A percentile compares a stretch with the other conserved stretches of the same genome.
Conservation (phyloP, 2,888 invertebrate genomes). For the Scaptomyza cyrtandrae region DNA sequence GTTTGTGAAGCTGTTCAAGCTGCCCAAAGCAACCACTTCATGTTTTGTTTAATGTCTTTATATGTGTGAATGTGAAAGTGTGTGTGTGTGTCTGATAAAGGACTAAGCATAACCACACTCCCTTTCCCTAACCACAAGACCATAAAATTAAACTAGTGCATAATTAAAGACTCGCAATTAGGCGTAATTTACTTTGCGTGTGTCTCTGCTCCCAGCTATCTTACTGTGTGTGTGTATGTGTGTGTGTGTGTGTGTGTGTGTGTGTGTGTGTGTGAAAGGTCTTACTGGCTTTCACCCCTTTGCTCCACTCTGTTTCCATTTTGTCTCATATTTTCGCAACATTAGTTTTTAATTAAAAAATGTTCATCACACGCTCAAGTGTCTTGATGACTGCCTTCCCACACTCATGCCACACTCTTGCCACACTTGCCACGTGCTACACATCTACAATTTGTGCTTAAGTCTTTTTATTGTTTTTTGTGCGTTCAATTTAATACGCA, state of each 20-base stretch:
- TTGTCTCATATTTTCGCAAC: slow-evolving; percentile 79
- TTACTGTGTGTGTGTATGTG: slow-evolving; percentile 33
- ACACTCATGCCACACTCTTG: slow-evolving; percentile 1
- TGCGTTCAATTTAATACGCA: slow-evolving; percentile 47
- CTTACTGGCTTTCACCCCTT: slow-evolving; percentile 7
- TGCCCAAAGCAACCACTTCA: slow-evolving; percentile 46
- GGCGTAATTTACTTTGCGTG: slow-evolving; percentile 80
- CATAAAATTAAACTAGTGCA: slow-evolving; percentile 82
- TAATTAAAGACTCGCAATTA: slow-evolving; percentile 83
- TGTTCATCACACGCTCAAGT: slow-evolving; percentile 61
- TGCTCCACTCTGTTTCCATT: neutral
- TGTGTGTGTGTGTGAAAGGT: slow-evolving; percentile 15
- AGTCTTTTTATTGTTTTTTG: slow-evolving; percentile 46
- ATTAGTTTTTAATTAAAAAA: slow-evolving; percentile 83
- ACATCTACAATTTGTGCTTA: slow-evolving; percentile 28
- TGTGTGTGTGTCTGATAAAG: slow-evolving; percentile 45
- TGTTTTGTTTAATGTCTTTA: slow-evolving; percentile 67
- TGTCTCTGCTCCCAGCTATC: slow-evolving; percentile 21
- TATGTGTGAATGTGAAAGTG: slow-evolving; percentile 6
- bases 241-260: slow-evolving; percentile 32
- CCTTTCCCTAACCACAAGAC: slow-evolving; percentile 61
- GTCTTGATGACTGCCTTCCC: slow-evolving; percentile 19
- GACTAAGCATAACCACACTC: slow-evolving; percentile 29
- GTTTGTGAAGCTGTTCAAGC: slow-evolving; percentile 9
- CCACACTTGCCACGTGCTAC: slow-evolving; percentile 18